Evolutionary conservation across 37 sponge, comb jelly and placozoan genomes (phyloP), one percentile per base, ranked within the genome.

Genomic region (Beroe forskalii): DNA sequence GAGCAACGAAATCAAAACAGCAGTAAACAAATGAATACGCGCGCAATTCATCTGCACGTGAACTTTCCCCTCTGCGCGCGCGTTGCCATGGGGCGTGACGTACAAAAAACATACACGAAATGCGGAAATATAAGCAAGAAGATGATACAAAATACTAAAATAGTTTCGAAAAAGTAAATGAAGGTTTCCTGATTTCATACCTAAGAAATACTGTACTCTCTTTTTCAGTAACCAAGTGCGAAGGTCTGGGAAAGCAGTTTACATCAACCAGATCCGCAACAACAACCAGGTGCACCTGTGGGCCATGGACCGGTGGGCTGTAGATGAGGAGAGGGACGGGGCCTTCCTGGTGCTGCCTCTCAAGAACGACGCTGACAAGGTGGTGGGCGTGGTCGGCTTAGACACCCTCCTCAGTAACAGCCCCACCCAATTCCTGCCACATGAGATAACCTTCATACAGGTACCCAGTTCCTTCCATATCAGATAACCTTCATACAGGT

Each of bases 181-280:
- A n/a, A n/a, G n/a, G n/a, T n/a, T n/a, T n/a, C n/a, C n/a, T n/a
- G n/a, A n/a, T n/a, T n/a, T n/a, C n/a, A n/a, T n/a, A n/a, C n/a
- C n/a, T n/a, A n/a, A n/a, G n/a, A n/a, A n/a, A n/a, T n/a, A n/a
- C n/a, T n/a, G n/a, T n/a, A n/a, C n/a, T n/a, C n/a, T n/a, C n/a
- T n/a, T n/a, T n/a, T n/a, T n/a, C 55, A 80, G 86, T 43, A 80
- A 80, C 48, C 86, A 80, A 80, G 86, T 80, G 30, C 24, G 86
- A 35, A 23, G 86, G n/a, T 44, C 86, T 8, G 86, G 86, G 2
- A 80, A 80, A 25, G 86, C 86, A 43, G 86, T 80, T 9, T 80
- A 80, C 55, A 80, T 80, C 22, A 80, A 80, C 86, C 86, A 80
- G 86, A 80, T 80, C 86, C 43, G 86, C 2, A 80, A 80, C 86